Evolutionary conservation across 1,140 invertebrate genomes (phyloP), one percentile per base, ranked within the genome.

Genomic region (Caenorhabditis elegans): DNA sequence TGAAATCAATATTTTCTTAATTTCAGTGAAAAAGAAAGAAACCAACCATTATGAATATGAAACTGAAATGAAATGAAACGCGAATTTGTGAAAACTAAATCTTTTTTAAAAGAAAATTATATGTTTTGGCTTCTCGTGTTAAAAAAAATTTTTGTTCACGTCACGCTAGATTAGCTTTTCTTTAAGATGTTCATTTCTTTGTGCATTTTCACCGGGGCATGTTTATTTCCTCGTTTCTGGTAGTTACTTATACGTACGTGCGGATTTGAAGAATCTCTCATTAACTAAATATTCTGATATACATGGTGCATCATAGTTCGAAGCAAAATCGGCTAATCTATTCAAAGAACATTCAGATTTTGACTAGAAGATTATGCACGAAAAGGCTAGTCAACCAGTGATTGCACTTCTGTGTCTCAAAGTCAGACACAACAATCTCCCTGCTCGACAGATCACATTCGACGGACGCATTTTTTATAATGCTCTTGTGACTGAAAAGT

Each of bases 291-390:
- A 43, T 43, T 70, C 34, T 70, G 34, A 70, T 19, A 70, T 70
- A 3, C 43, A n/a, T n/a, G 10, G 22, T 11, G 31, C 60, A 70
- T 70, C 34, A 70, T 34, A 39, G 31, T n/a, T 70, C 34, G 39
- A 70, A 39, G n/a, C 34, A 39, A 70, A 70, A 70, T 34, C 34
- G 60, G 55, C 8, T 39, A 39, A 70, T 70, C 60, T 39, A 70
- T 70, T 70, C 60, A 39, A 70, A 70, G 60, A 70, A 70, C 60
- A 70, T n/a, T 26, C 34, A 70, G 34, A 15, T 8, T 8, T 43
- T 43, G 39, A 70, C 60, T 70, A 70, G 60, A 70, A 43, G 60
- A 70, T 70, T 70, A 70, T 70, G 60, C 19, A 70, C 60, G 60
- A 31, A 13, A 70, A 36, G 22, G 60, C 53, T 60, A 34, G 53